phyloP scores from a whole-genome alignment of 2,888 invertebrate species.

The Panopea generosa region DNA sequence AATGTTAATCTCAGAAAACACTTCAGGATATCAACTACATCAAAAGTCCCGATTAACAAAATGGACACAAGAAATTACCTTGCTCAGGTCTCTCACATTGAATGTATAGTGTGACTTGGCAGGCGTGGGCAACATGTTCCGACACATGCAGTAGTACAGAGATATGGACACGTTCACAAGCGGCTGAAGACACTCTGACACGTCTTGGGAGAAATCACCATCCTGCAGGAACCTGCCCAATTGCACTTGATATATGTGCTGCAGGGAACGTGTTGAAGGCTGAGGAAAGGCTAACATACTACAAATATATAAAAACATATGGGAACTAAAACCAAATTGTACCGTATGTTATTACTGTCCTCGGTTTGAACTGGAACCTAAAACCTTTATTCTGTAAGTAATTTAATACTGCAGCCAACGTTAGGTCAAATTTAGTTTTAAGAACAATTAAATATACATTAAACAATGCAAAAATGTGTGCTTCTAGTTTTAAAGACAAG shows the following conservation, averaged over 20 bases:
- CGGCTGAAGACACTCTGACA: constrained; percentile 80
- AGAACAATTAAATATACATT: too few relatives aligned
- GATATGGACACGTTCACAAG: constrained; percentile 84
- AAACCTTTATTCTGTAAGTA: neutral
- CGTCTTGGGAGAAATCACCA: constrained; percentile 83
- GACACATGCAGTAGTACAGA: constrained; percentile 84
- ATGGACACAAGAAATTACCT: too few relatives aligned
- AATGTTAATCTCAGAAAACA: too few relatives aligned
- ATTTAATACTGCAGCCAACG: too few relatives aligned
- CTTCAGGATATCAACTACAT: too few relatives aligned
- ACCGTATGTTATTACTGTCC: neutral
- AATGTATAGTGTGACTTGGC: constrained; percentile 85
- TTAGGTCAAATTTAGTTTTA: too few relatives aligned
- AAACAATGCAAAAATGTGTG: too few relatives aligned
- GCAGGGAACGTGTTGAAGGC: constrained; percentile 84
- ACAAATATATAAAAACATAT: constrained; percentile 34
- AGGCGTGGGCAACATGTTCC: constrained; percentile 84
- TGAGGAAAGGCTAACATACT: constrained; percentile 84
- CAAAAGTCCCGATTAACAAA: too few relatives aligned
- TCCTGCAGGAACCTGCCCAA: constrained; percentile 84
- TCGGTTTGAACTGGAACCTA: neutral
- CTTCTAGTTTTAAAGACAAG: too few relatives aligned
- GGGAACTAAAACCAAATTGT: neutral
- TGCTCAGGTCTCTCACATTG: constrained; percentile 84
- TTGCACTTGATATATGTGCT: constrained; percentile 85